These are phyloP conservation scores for Coccyzus lansbergi DNA, from an alignment of 2,797 vertebrate genomes.

Conservation along the genomic window DNA sequence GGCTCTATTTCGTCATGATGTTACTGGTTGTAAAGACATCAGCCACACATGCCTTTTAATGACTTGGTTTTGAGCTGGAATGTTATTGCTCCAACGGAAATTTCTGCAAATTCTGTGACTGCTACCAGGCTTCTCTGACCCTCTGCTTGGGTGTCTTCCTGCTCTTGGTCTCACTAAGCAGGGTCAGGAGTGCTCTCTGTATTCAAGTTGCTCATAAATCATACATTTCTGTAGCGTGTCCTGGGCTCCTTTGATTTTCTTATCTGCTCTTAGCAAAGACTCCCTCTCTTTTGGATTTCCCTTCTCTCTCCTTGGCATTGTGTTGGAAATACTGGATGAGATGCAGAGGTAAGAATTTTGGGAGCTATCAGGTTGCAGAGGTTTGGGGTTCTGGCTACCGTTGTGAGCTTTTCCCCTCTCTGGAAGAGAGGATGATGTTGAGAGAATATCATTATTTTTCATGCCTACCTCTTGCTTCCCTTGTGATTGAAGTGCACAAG, in stretches of 20 bases:
- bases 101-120: background rate
- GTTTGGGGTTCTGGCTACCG: background rate
- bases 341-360: background rate
- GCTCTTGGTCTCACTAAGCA: background rate
- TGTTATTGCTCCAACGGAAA: background rate
- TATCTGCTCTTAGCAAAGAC: too few relatives aligned
- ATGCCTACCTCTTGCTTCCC: rapidly evolving
- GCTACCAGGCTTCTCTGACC: background rate
- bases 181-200: rapidly evolving
- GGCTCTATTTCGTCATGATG: too few relatives aligned
- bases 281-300: too few relatives aligned
- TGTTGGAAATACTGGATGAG: background rate
- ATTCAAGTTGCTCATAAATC: too few relatives aligned
- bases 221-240: too few relatives aligned
- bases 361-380: background rate
- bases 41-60: too few relatives aligned
- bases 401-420: rapidly evolving
- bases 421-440: rapidly evolving
- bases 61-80: rapidly evolving
- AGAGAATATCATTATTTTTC: background rate
- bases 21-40: too few relatives aligned
- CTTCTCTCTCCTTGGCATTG: rapidly evolving
- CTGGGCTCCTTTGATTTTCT: too few relatives aligned
- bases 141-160: background rate
- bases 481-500: background rate